These are phyloP conservation scores for Hesperia comma DNA, from an alignment of 2,888 invertebrate genomes.

Conservation along the genomic window DNA sequence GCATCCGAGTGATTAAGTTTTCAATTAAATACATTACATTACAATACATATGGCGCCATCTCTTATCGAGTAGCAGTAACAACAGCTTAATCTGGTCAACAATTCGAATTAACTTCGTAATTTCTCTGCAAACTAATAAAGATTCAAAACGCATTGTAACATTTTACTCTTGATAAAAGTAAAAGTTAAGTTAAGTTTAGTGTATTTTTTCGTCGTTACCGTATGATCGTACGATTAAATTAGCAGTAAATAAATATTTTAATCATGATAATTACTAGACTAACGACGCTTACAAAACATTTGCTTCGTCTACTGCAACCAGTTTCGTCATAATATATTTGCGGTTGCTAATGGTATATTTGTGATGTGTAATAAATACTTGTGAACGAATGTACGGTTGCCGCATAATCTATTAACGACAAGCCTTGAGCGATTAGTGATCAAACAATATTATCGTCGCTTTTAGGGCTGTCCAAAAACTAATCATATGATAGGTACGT, in stretches of 20 bases:
- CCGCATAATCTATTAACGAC: slow-evolving; percentile 54
- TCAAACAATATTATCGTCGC: slow-evolving; percentile 58
- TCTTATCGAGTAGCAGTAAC: neutral
- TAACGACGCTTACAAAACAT: neutral
- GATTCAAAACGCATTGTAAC: too few species aligned
- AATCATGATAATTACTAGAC: neutral
- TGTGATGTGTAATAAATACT: slow-evolving; percentile 14
- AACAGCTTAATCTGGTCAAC: too few species aligned
- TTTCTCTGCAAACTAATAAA: too few species aligned
- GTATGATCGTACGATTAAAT: too few species aligned
- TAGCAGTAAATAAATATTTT: neutral
- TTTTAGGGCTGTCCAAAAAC: slow-evolving; percentile 44
- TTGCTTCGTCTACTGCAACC: neutral
- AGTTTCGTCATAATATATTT: neutral
- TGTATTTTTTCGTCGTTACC: too few species aligned
- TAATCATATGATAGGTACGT: slow-evolving; percentile 8
- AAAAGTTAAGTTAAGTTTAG: too few species aligned
- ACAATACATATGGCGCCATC: neutral
- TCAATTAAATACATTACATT: too few species aligned
- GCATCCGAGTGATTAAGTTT: too few species aligned
- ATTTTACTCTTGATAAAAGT: too few species aligned
- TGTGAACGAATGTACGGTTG: slow-evolving; percentile 41
- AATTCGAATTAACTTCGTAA: too few species aligned
- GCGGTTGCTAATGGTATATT: slow-evolving; percentile 28
- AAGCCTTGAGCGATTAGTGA: slow-evolving; percentile 55